A percentile compares a stretch with the other conserved stretches of the same genome.
Conservation (phyloP, 2,888 invertebrate species). For the Lycophotia porphyrea region DNA sequence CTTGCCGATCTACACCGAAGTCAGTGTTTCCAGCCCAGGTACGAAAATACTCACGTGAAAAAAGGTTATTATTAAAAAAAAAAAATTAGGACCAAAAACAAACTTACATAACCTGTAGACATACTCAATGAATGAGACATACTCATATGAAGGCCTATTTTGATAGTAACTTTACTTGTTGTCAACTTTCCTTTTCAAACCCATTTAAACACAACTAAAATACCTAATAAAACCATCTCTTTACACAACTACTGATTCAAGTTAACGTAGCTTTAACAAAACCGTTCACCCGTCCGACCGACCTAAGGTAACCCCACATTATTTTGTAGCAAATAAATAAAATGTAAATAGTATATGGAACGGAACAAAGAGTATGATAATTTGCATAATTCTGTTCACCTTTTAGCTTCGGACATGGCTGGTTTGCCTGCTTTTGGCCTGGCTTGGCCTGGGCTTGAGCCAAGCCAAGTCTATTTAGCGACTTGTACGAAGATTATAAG, state of each 20-base stretch:
- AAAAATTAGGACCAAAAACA: too few relatives aligned
- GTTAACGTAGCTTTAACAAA: conserved; percentile 76
- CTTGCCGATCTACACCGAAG: background rate
- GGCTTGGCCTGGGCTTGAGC: conserved; percentile 84
- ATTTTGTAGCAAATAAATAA: conserved; percentile 86
- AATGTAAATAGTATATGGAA: conserved; percentile 85
- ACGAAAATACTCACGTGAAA: background rate
- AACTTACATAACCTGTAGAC: background rate
- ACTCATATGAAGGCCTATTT: background rate
- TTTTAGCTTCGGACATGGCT: conserved; percentile 83
- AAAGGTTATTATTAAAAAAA: too few relatives aligned
- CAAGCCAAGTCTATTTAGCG: conserved; percentile 85
- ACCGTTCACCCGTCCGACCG: conserved; percentile 71
- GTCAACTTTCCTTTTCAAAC: background rate
- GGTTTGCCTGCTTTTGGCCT: conserved; percentile 76
- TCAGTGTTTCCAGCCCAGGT: background rate
- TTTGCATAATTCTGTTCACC: conserved; percentile 89
- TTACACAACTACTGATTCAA: conserved; percentile 61
- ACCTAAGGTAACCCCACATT: conserved; percentile 76
- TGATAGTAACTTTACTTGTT: background rate
- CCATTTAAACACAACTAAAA: background rate
- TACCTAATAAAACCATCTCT: conserved; percentile 13
- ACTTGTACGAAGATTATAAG: conserved; percentile 84
- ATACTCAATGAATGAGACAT: too few relatives aligned
- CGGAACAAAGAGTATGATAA: conserved; percentile 87